Evolutionary conservation across 2,113 vertebrate genomes (phyloP).

Genomic region (Cryptotis parvus): DNA sequence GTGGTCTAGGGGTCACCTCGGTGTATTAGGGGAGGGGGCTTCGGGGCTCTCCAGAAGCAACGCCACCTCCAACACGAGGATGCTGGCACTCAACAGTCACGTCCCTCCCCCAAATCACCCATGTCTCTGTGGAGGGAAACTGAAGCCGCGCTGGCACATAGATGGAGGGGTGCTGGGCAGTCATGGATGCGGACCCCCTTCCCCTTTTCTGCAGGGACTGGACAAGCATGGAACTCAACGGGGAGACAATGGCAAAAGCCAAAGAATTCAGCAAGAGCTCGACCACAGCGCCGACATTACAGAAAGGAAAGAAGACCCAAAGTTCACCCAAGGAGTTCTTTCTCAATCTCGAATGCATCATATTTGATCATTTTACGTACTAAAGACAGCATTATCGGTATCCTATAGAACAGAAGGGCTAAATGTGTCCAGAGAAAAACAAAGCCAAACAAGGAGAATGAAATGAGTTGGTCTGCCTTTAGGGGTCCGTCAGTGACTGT

Average conservation of each 20-base stretch:
- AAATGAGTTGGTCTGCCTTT: neutral
- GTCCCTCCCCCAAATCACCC: too few species aligned
- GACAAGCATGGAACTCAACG: neutral
- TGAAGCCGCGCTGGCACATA: too few species aligned
- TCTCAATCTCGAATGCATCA: neutral
- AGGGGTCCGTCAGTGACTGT: neutral
- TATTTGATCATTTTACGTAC: neutral
- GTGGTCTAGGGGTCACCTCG: neutral
- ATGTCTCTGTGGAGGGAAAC: too few species aligned
- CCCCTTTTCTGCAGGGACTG: neutral
- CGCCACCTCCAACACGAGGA: too few species aligned
- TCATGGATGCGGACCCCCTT: neutral
- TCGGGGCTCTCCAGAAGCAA: slow-evolving; percentile 9
- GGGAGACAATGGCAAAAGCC: neutral
- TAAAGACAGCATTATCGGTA: neutral
- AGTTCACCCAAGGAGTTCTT: neutral
- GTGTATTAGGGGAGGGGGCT: too few species aligned
- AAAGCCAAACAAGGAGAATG: slow-evolving; percentile 1
- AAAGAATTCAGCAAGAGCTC: neutral
- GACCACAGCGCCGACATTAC: neutral
- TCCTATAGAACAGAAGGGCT: neutral
- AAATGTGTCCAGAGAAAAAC: neutral
- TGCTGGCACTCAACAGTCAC: too few species aligned
- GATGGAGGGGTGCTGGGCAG: neutral
- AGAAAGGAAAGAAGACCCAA: neutral